These are phyloP conservation scores for Parapsyche elsis DNA, from an alignment of 1,140 invertebrate genomes.

Conservation along the genomic window DNA sequence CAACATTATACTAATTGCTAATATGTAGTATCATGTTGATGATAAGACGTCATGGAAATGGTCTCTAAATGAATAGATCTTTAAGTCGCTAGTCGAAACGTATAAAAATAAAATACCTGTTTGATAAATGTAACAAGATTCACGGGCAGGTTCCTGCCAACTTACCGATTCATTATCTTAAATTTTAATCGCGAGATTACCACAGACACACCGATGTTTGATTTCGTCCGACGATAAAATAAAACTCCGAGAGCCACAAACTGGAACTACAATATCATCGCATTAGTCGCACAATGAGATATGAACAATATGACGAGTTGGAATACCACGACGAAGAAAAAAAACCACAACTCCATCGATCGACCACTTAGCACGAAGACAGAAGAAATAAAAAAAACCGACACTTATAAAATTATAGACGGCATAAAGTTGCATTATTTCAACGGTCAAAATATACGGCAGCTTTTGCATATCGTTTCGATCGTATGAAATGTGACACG, in stretches of 20 bases:
- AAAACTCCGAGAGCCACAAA: neutral
- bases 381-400: too few species aligned
- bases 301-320: slow-evolving; percentile 18
- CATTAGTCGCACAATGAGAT: slow-evolving; percentile 34
- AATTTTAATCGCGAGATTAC: slow-evolving; percentile 36
- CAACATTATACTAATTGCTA: too few species aligned
- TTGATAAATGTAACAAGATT: slow-evolving; percentile 27
- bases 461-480: too few species aligned
- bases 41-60: too few species aligned
- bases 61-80: too few species aligned
- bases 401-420: too few species aligned
- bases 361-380: neutral
- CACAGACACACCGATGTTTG: slow-evolving; percentile 28
- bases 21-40: too few species aligned
- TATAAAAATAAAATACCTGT: neutral
- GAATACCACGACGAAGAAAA: neutral
- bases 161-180: slow-evolving; percentile 18
- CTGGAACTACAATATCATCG: slow-evolving; percentile 37
- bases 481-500: too few species aligned
- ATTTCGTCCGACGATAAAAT: slow-evolving; percentile 27
- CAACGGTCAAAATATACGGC: too few species aligned
- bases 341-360: neutral
- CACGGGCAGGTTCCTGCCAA: slow-evolving; percentile 1
- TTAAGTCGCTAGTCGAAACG: too few species aligned
- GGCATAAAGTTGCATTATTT: too few species aligned